Base-by-base conservation (phyloP, 1,140 invertebrate genomes). In the Trichonephila inaurata region DNA sequence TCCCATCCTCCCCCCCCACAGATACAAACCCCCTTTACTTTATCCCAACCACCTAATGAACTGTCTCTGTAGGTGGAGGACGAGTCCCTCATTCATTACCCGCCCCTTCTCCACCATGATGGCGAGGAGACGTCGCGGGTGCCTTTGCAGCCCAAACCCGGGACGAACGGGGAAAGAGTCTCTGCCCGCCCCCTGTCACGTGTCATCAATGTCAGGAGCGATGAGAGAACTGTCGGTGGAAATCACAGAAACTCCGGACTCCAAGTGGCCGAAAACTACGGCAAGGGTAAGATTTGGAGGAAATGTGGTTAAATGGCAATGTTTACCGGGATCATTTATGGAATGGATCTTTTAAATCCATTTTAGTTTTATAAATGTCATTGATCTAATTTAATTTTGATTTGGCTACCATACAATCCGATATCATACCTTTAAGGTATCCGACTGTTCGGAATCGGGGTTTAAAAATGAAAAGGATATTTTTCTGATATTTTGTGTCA, bases 91-190 rank as follows among this genome's bases (percentile, higher is more conserved):
- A 58, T 94, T 21, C 33, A 62, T 4, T 94, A 94, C 66, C 89
- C 82, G 21, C 10, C 62, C 16, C n/a, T 60, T 1, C 24, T 44
- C 10, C 58, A 94, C n/a, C 40, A 14, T 19, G 89, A 94, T 58
- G 89, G 93, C 5, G 44, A 91, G 40, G 81, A 77, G 44, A 87
- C 28, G 16, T 86, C 93, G n/a, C n/a, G n/a, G n/a, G n/a, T n/a
- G n/a, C n/a, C n/a, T n/a, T n/a, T n/a, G 28, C 96, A 97, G 89
- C 96, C 96, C 19, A 97, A 97, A 94, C 98, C 96, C 98, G 98
- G 95, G 94, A 93, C 40, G 89, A 97, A 97, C 94, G 97, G 98
- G 94, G 93, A 94, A 16, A 81, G 91, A 83, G 89, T 3, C 33
- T 94, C 58, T 94, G 93, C 83, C 93, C n/a, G 89, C 93, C 51